phyloP scores from a whole-genome alignment of 2,113 vertebrate genomes.

The Neodontobutis hainanensis region DNA sequence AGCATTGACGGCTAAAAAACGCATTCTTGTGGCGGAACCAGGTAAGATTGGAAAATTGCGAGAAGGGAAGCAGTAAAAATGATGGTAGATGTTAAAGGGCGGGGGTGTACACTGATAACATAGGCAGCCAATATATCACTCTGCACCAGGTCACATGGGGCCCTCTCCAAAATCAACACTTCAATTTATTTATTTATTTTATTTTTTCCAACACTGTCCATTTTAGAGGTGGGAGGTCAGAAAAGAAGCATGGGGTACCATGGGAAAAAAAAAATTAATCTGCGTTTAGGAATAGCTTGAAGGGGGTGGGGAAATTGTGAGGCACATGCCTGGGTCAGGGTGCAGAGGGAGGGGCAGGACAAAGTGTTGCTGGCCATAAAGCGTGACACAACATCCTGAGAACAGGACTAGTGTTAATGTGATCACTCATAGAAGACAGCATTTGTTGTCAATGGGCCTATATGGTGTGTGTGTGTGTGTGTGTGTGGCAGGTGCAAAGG shows the following conservation, averaged over 20 bases:
- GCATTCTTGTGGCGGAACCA: constrained; percentile 70
- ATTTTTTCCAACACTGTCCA: constrained; percentile 85
- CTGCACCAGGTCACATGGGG: constrained; percentile 83
- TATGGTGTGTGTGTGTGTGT: constrained; percentile 1
- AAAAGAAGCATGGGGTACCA: constrained; percentile 78
- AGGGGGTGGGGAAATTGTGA: constrained; percentile 55
- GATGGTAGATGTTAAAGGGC: constrained; percentile 52
- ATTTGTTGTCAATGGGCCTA: constrained; percentile 50
- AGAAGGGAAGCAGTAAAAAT: constrained; percentile 76
- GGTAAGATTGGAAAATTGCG: constrained; percentile 81
- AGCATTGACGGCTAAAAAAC: constrained; percentile 66
- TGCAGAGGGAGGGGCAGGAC: constrained; percentile 58
- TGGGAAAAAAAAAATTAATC: constrained; percentile 90
- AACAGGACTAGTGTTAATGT: constrained; percentile 83
- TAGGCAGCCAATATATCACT: constrained; percentile 89
- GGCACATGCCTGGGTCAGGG: constrained; percentile 41
- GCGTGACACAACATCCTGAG: constrained; percentile 80
- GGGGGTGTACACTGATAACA: constrained; percentile 75
- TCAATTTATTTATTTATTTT: constrained; percentile 79
- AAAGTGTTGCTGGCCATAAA: constrained; percentile 88
- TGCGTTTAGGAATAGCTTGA: constrained; percentile 88
- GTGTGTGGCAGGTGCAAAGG: constrained; percentile 7
- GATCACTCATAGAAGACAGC: constrained; percentile 86
- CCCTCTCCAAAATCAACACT: constrained; percentile 39
- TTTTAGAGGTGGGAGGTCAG: constrained; percentile 85